phyloP scores from a whole-genome alignment of 2,113 vertebrate species.

The Hippocampus guttulatus region DNA sequence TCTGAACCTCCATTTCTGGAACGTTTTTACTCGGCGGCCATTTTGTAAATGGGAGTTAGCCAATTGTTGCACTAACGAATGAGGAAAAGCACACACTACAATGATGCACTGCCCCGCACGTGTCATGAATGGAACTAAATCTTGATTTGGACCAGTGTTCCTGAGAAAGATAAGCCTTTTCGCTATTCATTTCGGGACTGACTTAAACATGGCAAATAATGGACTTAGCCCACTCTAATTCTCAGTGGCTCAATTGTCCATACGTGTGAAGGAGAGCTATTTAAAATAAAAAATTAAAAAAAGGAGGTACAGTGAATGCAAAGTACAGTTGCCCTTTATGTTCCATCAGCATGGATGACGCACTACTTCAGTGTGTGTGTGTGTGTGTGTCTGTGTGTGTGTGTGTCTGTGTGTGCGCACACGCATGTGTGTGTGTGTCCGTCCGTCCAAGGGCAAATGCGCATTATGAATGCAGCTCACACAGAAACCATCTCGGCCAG shows the following conservation, averaged over 20 bases:
- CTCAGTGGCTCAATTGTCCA: neutral
- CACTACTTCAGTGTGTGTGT: neutral
- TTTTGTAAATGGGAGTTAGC: no score
- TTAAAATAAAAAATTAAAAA: no score
- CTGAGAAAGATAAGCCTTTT: neutral
- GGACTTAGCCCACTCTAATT: neutral
- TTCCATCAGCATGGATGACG: neutral
- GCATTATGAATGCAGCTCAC: neutral
- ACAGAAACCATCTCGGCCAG: neutral
- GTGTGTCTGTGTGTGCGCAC: slow-evolving; percentile 4
- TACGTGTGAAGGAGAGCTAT: neutral
- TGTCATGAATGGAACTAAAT: no score
- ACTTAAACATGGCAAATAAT: neutral
- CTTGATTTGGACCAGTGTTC: no score
- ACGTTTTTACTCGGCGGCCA: no score
- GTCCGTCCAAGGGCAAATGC: neutral
- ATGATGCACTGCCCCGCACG: no score
- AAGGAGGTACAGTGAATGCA: neutral
- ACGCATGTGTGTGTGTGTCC: slow-evolving; percentile 1
- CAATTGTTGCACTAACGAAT: no score
- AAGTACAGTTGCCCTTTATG: neutral
- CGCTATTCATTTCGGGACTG: neutral
- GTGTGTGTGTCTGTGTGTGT: neutral
- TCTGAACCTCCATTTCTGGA: no score
- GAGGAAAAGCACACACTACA: no score